Base-by-base conservation (phyloP, 2,888 invertebrate genomes). In the Ephialtes manifestator region DNA sequence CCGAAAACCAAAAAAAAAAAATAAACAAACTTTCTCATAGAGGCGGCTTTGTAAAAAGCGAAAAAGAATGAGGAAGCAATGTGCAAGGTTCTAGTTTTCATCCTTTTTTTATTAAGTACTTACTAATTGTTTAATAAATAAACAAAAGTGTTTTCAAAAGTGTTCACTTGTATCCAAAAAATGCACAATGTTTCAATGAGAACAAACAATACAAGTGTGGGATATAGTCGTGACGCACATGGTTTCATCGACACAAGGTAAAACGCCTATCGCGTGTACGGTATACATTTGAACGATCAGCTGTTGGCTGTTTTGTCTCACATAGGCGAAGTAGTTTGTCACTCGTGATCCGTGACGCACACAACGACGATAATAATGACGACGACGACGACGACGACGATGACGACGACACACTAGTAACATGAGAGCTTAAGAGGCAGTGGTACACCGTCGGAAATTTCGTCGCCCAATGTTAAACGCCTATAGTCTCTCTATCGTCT, bases 151-250 rank as follows among this genome's bases (percentile, higher is more conserved):
- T n/a, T n/a, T n/a, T n/a, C n/a, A 55, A 55, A 55, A 55, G 24
- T 55, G 20, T 55, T 55, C 13, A 60, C 35, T 60, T 31, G 35
- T 28, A 28, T 58, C 24, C 13, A 2, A 58, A 18, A n/a, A 39
- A 15, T 1, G 10, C 35, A n/a, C n/a, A 39, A 63, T 18, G n/a
- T 63, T 39, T 18, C 8, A 8, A 63, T 15, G 15, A 18, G 35
- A 18, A 39, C 4, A 1, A 35, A n/a, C 8, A 31, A 10, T 18
- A 35, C 10, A 35, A n/a, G n/a, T 63, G 63, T 31, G 4, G 15
- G 35, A 18, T 18, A 10, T 15, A 35, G n/a, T 39, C 28, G 55
- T 72, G 72, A 58, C 58, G 72, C 72, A 72, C 72, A 43, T 72
- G 72, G 28, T 53, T 58, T 43, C n/a, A 39, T 51, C 51, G 3